Base-by-base conservation (phyloP, 2,888 invertebrate species). In the Perdita meconis region DNA sequence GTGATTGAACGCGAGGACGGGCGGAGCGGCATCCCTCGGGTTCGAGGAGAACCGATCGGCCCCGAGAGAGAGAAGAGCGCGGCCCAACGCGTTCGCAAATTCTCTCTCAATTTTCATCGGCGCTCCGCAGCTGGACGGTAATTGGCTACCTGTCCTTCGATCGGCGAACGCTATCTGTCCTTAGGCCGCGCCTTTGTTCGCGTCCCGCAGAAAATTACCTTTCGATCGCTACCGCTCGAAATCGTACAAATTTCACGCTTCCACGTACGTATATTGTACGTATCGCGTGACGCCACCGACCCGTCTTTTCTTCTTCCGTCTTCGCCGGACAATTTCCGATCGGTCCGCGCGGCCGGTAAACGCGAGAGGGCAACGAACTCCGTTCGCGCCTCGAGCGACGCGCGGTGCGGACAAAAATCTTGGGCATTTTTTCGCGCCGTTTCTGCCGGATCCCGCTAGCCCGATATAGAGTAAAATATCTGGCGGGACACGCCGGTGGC, bases 51-150 rank as follows among this genome's bases (percentile, higher is more conserved):
- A 64, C 55, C 50, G 60, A 68, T 61, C 57, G 24, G 50, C 22
- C 79, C 50, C 57, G 51, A 6, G 38, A 70, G 77, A 26, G 30
- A 26, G 2, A 19, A 2, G 16, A 34, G 51, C 78, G 78, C 73
- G n/a, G n/a, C n/a, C 83, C 75, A 63, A 67, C 57, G 75, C 72
- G 80, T 83, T 82, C 76, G 83, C 86, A 80, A 81, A 82, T 85
- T 82, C 83, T 82, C 84, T 81, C 76, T 67, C 86, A 82, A 85
- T 84, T 85, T 82, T 84, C 86, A 80, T 82, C 77, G 75, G 56
- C 80, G 80, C 59, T 74, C 55, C 66, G 84, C 86, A 84, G 84
- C 76, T 84, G 84, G 74, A 84, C 76, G 60, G 65, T 85, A 84
- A 82, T 85, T 85, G 83, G 80, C 77, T 80, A 78, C 77, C 81